A percentile compares a stretch with the other conserved stretches of the same genome.
Evolutionary conservation across 2,888 invertebrate species (phyloP).

Genomic region (Selenia dentaria): DNA sequence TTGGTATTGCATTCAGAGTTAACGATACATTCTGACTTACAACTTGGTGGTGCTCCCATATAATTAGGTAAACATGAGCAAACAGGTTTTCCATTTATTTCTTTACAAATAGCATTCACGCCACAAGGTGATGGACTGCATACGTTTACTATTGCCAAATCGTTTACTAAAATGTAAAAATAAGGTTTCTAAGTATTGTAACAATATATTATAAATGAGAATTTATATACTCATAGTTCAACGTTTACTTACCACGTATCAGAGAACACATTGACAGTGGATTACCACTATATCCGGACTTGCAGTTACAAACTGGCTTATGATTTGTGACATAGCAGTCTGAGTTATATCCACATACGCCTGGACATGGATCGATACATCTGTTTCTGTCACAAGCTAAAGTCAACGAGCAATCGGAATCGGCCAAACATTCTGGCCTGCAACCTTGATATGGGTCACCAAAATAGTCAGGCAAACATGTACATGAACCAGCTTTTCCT

Average conservation of each 20-base stretch:
- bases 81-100: constrained; percentile 88
- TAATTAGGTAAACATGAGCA: constrained; percentile 89
- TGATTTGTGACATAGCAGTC: constrained; percentile 88
- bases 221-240: not conserved
- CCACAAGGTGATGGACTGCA: constrained; percentile 92
- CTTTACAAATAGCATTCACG: constrained; percentile 88
- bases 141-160: constrained; percentile 75
- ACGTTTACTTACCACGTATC: constrained; percentile 58
- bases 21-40: constrained; percentile 87
- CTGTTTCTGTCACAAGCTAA: constrained; percentile 87
- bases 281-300: constrained; percentile 86
- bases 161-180: constrained; percentile 55
- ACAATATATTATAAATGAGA: not conserved
- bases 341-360: constrained; percentile 88
- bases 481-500: constrained; percentile 89
- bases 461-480: constrained; percentile 88
- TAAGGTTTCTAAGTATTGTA: not conserved
- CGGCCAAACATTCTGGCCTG: constrained; percentile 87
- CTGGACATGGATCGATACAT: constrained; percentile 88
- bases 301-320: constrained; percentile 86
- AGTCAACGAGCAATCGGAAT: constrained; percentile 87
- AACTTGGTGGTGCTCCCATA: constrained; percentile 86
- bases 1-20: constrained; percentile 87
- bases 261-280: constrained; percentile 83
- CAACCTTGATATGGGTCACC: constrained; percentile 92